Evolutionary conservation across 2,113 vertebrate species (phyloP).

Genomic region (Peucedramus taeniatus): DNA sequence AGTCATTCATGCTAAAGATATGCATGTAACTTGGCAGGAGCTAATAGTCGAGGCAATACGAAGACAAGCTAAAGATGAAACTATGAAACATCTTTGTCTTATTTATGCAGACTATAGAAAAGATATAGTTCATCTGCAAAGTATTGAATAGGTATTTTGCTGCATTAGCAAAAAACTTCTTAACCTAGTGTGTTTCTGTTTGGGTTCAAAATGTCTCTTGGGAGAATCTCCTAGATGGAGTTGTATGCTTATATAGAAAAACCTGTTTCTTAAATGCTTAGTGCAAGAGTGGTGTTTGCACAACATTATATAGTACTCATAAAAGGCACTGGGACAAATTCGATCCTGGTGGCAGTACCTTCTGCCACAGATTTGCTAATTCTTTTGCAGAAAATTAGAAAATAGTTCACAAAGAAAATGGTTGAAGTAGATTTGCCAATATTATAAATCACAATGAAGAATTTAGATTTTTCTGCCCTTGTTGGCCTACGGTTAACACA

Average conservation of each 20-base stretch:
- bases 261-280: not conserved
- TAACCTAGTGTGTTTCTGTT: not conserved
- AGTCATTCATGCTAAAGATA: not conserved
- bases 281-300: not conserved
- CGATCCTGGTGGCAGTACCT: not conserved
- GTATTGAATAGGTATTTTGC: not conserved
- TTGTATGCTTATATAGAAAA: not conserved
- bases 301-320: not conserved
- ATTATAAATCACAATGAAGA: not conserved
- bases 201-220: fast-evolving
- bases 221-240: not conserved
- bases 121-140: not conserved
- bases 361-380: not conserved
- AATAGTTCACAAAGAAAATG: not conserved
- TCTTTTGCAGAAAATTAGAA: not conserved
- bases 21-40: not conserved
- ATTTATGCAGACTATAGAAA: not conserved
- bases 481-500: not conserved
- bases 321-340: not conserved
- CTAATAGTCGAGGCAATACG: not conserved
- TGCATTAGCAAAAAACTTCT: not conserved
- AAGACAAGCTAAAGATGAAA: not conserved
- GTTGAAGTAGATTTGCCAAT: not conserved
- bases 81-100: not conserved
- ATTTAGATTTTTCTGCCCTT: not conserved